Evolutionary conservation across 2,113 vertebrate genomes (phyloP), one percentile per base, ranked within the genome.

Genomic region (Pseudorasbora parva): DNA sequence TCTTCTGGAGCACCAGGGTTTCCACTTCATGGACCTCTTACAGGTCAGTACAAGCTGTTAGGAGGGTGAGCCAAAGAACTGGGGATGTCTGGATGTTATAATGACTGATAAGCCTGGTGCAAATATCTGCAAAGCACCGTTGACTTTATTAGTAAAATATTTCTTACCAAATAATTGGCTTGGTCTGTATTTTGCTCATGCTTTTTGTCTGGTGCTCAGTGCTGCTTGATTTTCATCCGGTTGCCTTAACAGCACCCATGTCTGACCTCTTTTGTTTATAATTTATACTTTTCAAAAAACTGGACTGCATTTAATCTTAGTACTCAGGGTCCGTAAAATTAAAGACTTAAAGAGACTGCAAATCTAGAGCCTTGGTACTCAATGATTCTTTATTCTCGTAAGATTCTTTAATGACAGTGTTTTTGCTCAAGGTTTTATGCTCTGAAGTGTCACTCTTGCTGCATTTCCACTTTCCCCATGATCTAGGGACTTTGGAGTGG

Each of bases 41-140:
- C 94, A 95, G 94, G 94, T 94, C 93, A 94, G 94, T 94, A 93
- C 69, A 81, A 91, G 82, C 86, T 85, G 85, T 91, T 85, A 85
- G 88, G 82, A 91, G 89, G 84, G 85, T 45, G 45, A 84, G 78
- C 62, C 47, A 56, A 64, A 64, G 76, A 19, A 27, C n/a, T 60
- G 56, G 45, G 77, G 77, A 78, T 59, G 56, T 25, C 41, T 78
- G 37, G 37, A 64, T 64, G 25, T 10, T 27, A 2, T 43, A 8
- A n/a, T n/a, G n/a, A 78, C 30, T 45, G n/a, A 25, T 57, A 25
- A 15, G n/a, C 21, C 47, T 78, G 23, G 68, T 25, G 45, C 41
- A 72, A 72, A 45, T 45, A 71, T 45, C 37, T 45, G 19, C 68
- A 43, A 71, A 72, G 41, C n/a, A 68, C 17, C 17, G 10, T 41